Evolutionary conservation across 1,140 invertebrate species (phyloP).

Genomic region (Rhyzopertha dominica): DNA sequence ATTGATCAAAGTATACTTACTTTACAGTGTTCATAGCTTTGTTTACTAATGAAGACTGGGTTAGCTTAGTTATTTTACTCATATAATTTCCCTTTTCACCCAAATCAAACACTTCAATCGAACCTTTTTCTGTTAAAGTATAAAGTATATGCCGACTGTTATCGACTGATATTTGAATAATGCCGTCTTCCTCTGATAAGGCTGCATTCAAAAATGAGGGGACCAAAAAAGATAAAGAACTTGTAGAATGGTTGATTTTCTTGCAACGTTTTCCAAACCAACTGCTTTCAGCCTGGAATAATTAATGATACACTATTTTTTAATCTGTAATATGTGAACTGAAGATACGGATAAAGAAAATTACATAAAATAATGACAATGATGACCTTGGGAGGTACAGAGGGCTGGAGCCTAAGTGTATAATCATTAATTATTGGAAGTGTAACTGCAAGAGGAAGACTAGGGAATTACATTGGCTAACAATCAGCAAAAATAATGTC

Average conservation of each 20-base stretch:
- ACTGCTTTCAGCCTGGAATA: constrained; percentile 64
- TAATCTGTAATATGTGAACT: no score
- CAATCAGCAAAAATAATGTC: no score
- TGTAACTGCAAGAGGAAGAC: no score
- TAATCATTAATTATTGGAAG: no score
- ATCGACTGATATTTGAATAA: constrained; percentile 87
- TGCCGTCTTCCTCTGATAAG: constrained; percentile 80
- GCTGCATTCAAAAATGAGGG: constrained; percentile 86
- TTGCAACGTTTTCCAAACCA: constrained; percentile 95
- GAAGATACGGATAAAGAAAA: no score
- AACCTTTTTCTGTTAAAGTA: constrained; percentile 76
- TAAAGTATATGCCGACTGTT: constrained; percentile 87
- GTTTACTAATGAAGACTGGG: constrained; percentile 72
- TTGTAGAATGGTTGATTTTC: constrained; percentile 92
- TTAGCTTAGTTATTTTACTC: constrained; percentile 67
- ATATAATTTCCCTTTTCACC: constrained; percentile 71
- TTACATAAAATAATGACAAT: no score
- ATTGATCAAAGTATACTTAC: constrained; percentile 48
- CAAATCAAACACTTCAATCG: constrained; percentile 85
- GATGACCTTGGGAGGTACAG: no score
- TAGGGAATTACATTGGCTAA: no score
- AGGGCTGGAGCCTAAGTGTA: no score
- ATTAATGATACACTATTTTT: no score
- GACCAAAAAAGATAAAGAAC: constrained; percentile 79
- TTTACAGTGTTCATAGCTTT: constrained; percentile 73